phyloP scores from a whole-genome alignment of 2,113 vertebrate genomes.

The Mohoua ochrocephala region DNA sequence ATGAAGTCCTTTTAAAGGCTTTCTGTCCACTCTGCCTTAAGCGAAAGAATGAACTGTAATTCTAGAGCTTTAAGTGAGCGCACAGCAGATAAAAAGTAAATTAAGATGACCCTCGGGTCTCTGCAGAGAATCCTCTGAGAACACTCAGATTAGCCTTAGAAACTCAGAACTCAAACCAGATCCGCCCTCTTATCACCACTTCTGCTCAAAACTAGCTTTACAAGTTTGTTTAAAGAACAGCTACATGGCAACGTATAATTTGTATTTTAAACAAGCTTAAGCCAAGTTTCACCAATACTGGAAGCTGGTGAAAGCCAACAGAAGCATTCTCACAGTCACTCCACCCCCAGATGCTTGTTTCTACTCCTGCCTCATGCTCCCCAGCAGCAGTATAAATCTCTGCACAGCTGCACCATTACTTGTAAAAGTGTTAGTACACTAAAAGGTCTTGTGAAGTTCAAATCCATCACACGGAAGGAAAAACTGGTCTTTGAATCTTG shows the following conservation, averaged over 20 bases:
- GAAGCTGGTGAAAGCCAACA: neutral
- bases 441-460: neutral
- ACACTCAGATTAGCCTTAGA: neutral
- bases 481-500: neutral
- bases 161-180: neutral
- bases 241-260: neutral
- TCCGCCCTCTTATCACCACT: neutral
- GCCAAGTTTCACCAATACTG: neutral
- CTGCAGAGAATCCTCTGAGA: neutral
- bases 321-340: neutral
- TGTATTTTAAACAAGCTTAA: neutral
- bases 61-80: neutral
- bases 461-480: neutral
- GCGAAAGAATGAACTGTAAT: neutral
- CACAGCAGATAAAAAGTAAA: neutral
- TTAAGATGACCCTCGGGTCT: neutral
- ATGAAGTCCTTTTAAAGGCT: neutral
- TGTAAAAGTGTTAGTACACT: neutral
- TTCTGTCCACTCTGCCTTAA: neutral
- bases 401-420: neutral
- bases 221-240: neutral
- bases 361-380: neutral
- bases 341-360: neutral
- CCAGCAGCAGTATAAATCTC: neutral
- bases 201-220: constrained; percentile 1